A percentile compares a stretch with the other conserved stretches of the same genome.
Evolutionary conservation across 2,113 vertebrate species (phyloP).

Genomic region (Tachycineta bicolor): DNA sequence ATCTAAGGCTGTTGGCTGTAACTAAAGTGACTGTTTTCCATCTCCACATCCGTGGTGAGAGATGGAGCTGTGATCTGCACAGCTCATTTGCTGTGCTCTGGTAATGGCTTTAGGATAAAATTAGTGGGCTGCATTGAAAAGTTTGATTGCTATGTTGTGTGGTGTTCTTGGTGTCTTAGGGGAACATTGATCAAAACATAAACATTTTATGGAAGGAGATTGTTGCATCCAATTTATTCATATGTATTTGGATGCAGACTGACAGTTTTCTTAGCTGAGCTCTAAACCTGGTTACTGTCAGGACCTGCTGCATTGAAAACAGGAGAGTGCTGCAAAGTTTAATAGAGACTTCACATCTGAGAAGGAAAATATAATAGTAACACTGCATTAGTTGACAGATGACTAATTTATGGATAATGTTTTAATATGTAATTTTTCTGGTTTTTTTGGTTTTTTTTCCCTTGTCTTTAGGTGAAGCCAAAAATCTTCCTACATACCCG

Average conservation of each 20-base stretch:
- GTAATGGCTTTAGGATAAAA: neutral
- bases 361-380: neutral
- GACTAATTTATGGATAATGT: neutral
- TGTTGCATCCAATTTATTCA: neutral
- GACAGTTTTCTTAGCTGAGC: neutral
- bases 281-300: neutral
- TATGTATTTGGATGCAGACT: fast-evolving
- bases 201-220: neutral
- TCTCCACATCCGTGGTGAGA: neutral
- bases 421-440: neutral
- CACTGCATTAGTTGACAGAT: neutral
- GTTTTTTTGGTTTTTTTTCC: neutral
- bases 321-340: neutral
- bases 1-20: neutral
- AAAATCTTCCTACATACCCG: conserved; percentile 95
- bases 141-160: neutral
- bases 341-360: neutral
- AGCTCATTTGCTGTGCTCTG: neutral
- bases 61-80: neutral
- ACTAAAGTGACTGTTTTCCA: neutral
- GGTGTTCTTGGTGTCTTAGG: neutral
- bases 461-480: conserved; percentile 88
- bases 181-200: neutral
- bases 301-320: neutral
- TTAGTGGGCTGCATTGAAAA: neutral